phyloP scores from a whole-genome alignment of 2,113 vertebrate genomes.

The Hyaena hyaena region DNA sequence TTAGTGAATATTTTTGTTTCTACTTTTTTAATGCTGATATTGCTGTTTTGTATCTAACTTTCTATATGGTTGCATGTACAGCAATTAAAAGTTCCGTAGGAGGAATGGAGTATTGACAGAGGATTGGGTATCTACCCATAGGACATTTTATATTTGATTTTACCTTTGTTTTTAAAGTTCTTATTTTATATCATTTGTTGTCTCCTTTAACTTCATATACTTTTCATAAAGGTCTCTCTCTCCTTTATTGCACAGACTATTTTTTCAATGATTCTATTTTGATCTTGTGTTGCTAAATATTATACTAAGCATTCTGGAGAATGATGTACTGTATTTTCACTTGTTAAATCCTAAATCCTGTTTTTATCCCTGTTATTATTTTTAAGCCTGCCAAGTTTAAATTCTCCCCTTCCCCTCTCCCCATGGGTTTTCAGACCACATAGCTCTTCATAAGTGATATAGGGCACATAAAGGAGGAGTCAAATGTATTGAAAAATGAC shows the following conservation, averaged over 20 bases:
- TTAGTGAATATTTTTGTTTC: not conserved
- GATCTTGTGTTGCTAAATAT: constrained; percentile 26
- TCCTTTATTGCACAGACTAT: not conserved
- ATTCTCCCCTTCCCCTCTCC: not conserved
- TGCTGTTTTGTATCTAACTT: not conserved
- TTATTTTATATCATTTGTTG: not conserved
- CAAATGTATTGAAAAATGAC: not conserved
- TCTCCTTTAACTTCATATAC: not conserved
- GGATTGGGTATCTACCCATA: not conserved
- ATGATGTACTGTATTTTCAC: constrained; percentile 1
- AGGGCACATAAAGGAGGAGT: not conserved
- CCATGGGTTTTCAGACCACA: constrained; percentile 12
- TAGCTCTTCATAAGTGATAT: not conserved
- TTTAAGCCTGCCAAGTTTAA: constrained; percentile 37
- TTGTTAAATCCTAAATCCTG: constrained; percentile 36
- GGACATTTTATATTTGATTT: constrained; percentile 6
- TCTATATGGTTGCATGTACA: not conserved
- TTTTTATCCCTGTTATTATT: constrained; percentile 25
- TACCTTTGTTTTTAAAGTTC: constrained; percentile 42
- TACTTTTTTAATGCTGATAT: not conserved
- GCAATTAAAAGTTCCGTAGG: not conserved
- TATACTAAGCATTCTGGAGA: constrained; percentile 31
- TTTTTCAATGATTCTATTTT: constrained; percentile 45
- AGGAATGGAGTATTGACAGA: not conserved
- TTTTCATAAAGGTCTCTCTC: not conserved